Conservation (phyloP, 2,113 vertebrate genomes). For the Phocoena sinus region DNA sequence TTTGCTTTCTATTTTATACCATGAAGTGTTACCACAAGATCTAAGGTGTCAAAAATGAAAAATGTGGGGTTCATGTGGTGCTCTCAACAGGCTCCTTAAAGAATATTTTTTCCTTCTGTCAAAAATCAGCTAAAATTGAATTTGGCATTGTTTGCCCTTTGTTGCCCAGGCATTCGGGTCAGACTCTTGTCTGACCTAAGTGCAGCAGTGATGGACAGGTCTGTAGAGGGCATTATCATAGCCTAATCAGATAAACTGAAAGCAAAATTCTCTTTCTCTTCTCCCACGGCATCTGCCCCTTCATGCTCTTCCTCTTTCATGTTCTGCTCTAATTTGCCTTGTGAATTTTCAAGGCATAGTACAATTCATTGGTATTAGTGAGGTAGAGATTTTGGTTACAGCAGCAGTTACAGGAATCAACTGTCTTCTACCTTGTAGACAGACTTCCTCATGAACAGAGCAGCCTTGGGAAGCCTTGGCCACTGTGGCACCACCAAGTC, state of each 20-base stretch:
- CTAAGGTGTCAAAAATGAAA: conserved; percentile 19
- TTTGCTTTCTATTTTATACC: neutral
- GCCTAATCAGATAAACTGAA: conserved; percentile 73
- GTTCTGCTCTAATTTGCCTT: conserved; percentile 62
- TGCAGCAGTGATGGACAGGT: conserved; percentile 69
- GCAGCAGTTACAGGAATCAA: neutral
- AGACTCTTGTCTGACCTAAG: conserved; percentile 74
- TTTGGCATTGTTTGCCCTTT: conserved; percentile 75
- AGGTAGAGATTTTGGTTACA: neutral
- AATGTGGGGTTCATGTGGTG: conserved; percentile 10
- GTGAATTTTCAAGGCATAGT: neutral
- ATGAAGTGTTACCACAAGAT: conserved; percentile 6
- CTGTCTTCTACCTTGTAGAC: neutral
- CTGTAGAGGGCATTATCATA: conserved; percentile 71
- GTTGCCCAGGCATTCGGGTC: conserved; percentile 69
- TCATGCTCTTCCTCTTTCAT: neutral
- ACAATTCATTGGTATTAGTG: conserved; percentile 37
- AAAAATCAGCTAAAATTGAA: conserved; percentile 72
- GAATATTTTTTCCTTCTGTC: conserved; percentile 49
- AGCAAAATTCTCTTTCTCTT: conserved; percentile 64
- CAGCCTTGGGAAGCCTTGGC: neutral
- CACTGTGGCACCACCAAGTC: neutral
- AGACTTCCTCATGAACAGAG: neutral
- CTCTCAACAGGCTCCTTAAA: conserved; percentile 57
- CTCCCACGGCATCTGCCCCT: conserved; percentile 36